Percentiles rank a stretch among this genome's conserved stretches.
Conservation (phyloP, 1,140 invertebrate species). For the Magallana gigas region DNA sequence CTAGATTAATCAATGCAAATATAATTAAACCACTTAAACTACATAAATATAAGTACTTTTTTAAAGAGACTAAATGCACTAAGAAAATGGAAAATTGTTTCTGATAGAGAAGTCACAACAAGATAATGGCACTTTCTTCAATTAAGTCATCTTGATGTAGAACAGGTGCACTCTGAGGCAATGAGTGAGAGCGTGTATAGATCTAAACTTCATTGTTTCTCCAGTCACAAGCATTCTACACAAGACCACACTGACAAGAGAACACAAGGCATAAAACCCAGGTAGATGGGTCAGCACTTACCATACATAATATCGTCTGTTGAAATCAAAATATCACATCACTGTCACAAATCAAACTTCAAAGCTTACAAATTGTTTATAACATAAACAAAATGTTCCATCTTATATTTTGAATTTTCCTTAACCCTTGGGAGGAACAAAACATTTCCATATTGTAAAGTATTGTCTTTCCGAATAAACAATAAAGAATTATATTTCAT, state of each 20-base stretch:
- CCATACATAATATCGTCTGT: slow-evolving; percentile 28
- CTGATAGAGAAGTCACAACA: background rate
- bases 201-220: background rate
- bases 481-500: too few species aligned
- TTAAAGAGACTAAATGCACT: too few species aligned
- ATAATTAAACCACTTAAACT: too few species aligned
- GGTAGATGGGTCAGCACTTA: background rate
- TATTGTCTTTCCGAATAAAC: too few species aligned
- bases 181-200: background rate
- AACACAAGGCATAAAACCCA: too few species aligned
- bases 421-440: background rate
- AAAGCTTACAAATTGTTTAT: background rate
- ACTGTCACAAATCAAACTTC: background rate
- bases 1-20: too few species aligned
- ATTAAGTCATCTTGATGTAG: background rate
- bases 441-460: too few species aligned
- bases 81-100: too few species aligned
- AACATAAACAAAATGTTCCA: background rate
- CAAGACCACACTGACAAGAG: too few species aligned
- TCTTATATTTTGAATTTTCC: background rate
- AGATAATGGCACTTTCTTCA: background rate
- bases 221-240: too few species aligned
- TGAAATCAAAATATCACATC: slow-evolving; percentile 16
- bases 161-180: background rate
- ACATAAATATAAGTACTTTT: too few species aligned